A percentile compares a stretch with the other conserved stretches of the same genome.
Conservation (phyloP, 2,888 invertebrate species). For the Agrochola lychnidis region DNA sequence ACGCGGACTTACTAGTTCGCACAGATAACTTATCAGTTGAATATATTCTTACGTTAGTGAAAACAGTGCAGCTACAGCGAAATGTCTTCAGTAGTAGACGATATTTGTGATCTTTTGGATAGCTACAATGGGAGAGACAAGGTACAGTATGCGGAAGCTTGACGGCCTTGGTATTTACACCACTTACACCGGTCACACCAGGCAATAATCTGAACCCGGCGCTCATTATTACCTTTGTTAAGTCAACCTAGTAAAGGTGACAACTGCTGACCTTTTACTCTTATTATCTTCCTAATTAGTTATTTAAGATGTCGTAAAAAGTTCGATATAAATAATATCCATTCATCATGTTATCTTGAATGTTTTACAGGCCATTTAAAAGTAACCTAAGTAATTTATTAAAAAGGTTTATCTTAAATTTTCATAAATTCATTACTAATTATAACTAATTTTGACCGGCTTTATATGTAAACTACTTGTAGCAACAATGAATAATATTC, state of each 20-base stretch:
- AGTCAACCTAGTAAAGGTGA: conserved; percentile 12
- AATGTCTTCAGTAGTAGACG: conserved; percentile 86
- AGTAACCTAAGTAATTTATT: background rate
- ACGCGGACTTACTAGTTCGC: conserved; percentile 22
- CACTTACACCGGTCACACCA: conserved; percentile 69
- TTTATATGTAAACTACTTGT: too few relatives aligned
- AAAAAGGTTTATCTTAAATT: background rate
- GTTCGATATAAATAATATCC: background rate
- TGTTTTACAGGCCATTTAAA: background rate
- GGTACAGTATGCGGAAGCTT: conserved; percentile 89
- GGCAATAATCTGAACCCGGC: conserved; percentile 72
- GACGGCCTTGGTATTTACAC: conserved; percentile 76
- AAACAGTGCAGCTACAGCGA: conserved; percentile 51
- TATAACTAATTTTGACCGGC: too few relatives aligned
- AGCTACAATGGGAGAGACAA: conserved; percentile 97
- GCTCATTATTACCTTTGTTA: conserved; percentile 19
- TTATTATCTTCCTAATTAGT: conserved; percentile 3
- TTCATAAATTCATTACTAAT: background rate
- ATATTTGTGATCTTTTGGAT: conserved; percentile 93
- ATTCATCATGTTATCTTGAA: background rate
- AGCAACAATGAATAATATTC: background rate
- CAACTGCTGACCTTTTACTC: conserved; percentile 36
- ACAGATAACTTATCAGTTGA: conserved; percentile 71
- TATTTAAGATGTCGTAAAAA: conserved; percentile 14
- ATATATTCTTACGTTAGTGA: conserved; percentile 18